A percentile compares a stretch with the other conserved stretches of the same genome.
Evolutionary conservation across 2,113 vertebrate genomes (phyloP).

Genomic region (Oncorhynchus tshawytscha): DNA sequence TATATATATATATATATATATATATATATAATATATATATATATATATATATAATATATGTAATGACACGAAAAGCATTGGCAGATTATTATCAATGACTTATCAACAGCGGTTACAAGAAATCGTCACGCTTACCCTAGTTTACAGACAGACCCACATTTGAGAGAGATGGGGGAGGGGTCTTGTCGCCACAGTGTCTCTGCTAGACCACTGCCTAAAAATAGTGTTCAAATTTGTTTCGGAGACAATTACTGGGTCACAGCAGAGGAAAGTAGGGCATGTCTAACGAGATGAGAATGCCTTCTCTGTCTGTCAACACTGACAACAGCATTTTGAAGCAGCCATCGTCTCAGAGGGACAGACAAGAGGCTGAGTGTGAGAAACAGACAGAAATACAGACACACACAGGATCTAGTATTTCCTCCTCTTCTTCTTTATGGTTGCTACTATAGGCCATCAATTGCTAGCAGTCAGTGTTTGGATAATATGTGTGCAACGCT

Average conservation of each 20-base stretch:
- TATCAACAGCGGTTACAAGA: no score
- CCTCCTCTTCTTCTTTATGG: no score
- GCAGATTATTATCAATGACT: no score
- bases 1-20: no score
- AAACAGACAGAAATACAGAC: neutral
- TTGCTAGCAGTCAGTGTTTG: no score
- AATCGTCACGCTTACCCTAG: no score
- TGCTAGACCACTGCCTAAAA: neutral
- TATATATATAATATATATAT: no score
- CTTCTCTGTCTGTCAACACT: slow-evolving; percentile 32
- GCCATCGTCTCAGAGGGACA: neutral
- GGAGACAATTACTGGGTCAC: slow-evolving; percentile 53
- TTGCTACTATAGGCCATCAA: no score
- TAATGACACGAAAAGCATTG: no score
- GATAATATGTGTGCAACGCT: no score
- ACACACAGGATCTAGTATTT: no score
- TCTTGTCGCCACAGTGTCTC: neutral
- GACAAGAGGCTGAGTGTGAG: neutral
- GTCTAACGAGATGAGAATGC: slow-evolving; percentile 42
- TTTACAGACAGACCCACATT: neutral
- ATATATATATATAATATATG: no score
- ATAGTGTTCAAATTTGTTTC: neutral
- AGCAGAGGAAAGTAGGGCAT: slow-evolving; percentile 55
- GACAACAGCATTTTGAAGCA: slow-evolving; percentile 18
- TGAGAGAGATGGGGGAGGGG: neutral